Base-by-base conservation (phyloP, 2,113 vertebrate species). In the Chrysemys picta region DNA sequence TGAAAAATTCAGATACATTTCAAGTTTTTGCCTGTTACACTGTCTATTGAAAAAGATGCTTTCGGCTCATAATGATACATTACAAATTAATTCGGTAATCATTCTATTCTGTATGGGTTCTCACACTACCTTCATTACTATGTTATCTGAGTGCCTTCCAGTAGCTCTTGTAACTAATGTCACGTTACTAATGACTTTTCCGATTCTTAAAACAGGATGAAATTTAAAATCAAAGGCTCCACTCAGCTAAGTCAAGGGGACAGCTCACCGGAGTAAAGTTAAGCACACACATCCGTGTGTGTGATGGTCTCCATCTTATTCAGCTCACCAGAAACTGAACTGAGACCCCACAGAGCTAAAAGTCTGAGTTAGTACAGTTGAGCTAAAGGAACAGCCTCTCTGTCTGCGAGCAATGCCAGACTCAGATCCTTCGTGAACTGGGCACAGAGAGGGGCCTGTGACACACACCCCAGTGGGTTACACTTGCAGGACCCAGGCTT, bases 291-390 rank as follows among this genome's bases (percentile, higher is more conserved):
- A 7, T 8, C 5, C 2, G n/a, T 22, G 38, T 21, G 69, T 75
- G 69, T n/a, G 69, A 42, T 10, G 69, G 19, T 54, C 83, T 69
- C 50, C 25, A 87, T 72, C 82, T 80, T 80, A 45, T 3, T 0
- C 35, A 52, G 19, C 0, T 0, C n/a, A 65, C 0, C 0, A 86
- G 81, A 72, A 3, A 10, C 19, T 82, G 84, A 84, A n/a, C 27
- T 19, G 47, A 82, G n/a, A 45, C 8, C 6, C 50, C 75, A 59
- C 53, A 78, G 27, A 53, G 42, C 52, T 8, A 45, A 85, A 92
- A 75, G 0, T 14, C 45, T 1, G 6, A 80, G 86, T 53, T 91
- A 91, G 53, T 92, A 79, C 3, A 2, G 31, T 72, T 86, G 59
- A 80, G 85, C 25, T 83, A 92, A 75, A 50, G 5, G n/a, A 76